Conservation (phyloP, 2,113 vertebrate genomes). For the Apaloderma vittatum region DNA sequence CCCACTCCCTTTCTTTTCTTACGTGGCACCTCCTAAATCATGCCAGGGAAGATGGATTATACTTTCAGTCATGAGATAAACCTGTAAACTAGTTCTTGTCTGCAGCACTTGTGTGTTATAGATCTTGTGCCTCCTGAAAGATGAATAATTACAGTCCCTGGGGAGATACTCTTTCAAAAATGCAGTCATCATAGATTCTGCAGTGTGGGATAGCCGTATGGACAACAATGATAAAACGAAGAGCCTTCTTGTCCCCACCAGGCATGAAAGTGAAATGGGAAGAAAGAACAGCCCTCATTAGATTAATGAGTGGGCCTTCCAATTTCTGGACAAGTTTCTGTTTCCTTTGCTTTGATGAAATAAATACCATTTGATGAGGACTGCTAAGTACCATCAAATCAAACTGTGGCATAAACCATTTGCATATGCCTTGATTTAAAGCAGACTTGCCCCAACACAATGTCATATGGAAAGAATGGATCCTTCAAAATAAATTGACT, state of each 20-base stretch:
- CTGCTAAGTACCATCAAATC: constrained; percentile 43
- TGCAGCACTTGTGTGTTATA: constrained; percentile 76
- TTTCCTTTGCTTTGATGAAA: constrained; percentile 67
- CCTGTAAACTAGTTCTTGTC: constrained; percentile 77
- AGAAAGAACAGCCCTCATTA: constrained; percentile 63
- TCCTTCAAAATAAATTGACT: constrained; percentile 65
- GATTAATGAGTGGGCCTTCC: constrained; percentile 35
- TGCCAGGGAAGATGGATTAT: constrained; percentile 77
- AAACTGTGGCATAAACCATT: constrained; percentile 56
- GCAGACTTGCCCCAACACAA: constrained; percentile 7
- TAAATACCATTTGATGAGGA: constrained; percentile 61
- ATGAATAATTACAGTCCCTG: constrained; percentile 78
- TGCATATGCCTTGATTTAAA: constrained; percentile 18
- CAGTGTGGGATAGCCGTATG: constrained; percentile 65
- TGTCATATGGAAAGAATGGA: constrained; percentile 36
- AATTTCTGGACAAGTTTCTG: constrained; percentile 56
- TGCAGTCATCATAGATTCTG: constrained; percentile 72
- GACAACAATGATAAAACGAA: constrained; percentile 67
- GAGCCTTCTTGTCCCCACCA: constrained; percentile 65
- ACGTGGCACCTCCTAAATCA: constrained; percentile 71
- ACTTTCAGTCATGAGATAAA: constrained; percentile 78
- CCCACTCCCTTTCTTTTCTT: constrained; percentile 63
- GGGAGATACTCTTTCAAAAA: constrained; percentile 66
- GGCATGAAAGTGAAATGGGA: constrained; percentile 68
- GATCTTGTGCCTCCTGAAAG: constrained; percentile 77